Conservation (phyloP, 1,140 invertebrate genomes). For the Drosophila nasuta region DNA sequence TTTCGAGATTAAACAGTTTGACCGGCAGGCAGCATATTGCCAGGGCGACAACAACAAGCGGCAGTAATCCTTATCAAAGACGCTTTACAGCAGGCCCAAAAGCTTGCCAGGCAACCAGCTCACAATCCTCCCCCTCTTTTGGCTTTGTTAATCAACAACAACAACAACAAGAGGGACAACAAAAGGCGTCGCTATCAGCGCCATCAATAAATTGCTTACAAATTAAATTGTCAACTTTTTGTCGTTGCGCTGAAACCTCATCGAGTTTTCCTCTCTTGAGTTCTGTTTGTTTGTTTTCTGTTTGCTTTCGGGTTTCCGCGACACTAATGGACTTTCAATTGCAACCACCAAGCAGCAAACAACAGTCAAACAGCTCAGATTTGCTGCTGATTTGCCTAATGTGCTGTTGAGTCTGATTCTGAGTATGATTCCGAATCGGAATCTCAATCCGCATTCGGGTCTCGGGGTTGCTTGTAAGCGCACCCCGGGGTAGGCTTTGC, state of each 20-base stretch:
- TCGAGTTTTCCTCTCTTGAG: background rate
- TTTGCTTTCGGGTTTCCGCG: conserved; percentile 49
- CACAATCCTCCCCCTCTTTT: background rate
- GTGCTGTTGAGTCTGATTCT: conserved; percentile 6
- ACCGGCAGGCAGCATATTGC: conserved; percentile 53
- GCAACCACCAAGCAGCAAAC: background rate
- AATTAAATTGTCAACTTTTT: conserved; percentile 82
- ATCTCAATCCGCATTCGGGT: too few relatives aligned
- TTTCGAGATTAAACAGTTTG: conserved; percentile 40
- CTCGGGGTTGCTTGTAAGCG: conserved; percentile 49
- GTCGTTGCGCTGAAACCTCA: background rate
- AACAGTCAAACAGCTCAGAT: conserved; percentile 30
- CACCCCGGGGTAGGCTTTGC: conserved; percentile 71
- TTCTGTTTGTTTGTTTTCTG: conserved; percentile 52
- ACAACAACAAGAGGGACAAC: conserved; percentile 20
- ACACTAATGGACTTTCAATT: conserved; percentile 79
- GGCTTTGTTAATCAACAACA: conserved; percentile 26
- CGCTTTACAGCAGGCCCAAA: conserved; percentile 19
- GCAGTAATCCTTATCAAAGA: conserved; percentile 55
- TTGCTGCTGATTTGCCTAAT: conserved; percentile 60
- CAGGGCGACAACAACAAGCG: conserved; percentile 38
- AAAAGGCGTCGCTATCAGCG: conserved; percentile 43
- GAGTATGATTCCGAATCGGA: too few relatives aligned
- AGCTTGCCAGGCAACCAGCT: conserved; percentile 10
- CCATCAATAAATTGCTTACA: conserved; percentile 73